Conservation (phyloP, 2,797 vertebrate genomes). For the Cheirogaleus major region DNA sequence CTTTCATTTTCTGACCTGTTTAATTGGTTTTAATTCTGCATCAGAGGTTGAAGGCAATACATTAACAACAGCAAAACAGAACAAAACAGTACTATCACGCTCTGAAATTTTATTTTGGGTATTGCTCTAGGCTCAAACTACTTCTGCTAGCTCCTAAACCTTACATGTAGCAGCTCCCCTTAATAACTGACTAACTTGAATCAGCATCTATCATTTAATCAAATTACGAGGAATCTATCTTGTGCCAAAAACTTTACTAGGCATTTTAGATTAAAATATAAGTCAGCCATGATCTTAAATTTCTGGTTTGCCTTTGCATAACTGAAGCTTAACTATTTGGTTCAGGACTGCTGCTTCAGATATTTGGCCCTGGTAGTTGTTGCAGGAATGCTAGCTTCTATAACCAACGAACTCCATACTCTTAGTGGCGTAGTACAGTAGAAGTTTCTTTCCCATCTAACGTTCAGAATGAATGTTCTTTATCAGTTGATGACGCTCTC, state of each 20-base stretch:
- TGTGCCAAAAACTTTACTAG: neutral
- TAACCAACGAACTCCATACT: neutral
- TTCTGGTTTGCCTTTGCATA: neutral
- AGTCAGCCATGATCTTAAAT: neutral
- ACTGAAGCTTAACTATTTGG: neutral
- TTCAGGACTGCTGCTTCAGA: neutral
- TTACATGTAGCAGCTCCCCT: neutral
- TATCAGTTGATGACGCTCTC: neutral
- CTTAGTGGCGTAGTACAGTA: neutral
- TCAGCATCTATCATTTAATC: neutral
- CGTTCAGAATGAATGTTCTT: neutral
- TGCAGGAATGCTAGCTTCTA: neutral
- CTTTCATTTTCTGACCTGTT: constrained; percentile 49
- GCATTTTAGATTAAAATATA: neutral
- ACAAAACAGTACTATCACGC: neutral
- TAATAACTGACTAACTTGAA: neutral
- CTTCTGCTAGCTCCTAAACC: constrained; percentile 3
- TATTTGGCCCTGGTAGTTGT: neutral
- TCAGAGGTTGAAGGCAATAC: neutral
- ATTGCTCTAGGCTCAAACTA: neutral
- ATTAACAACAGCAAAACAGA: constrained; percentile 7
- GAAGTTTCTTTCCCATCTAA: neutral
- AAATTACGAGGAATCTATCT: neutral
- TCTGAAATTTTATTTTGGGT: constrained; percentile 19
- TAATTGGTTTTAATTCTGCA: constrained; percentile 47